Base-by-base conservation (phyloP, 2,888 invertebrate species). In the Luperina testacea region DNA sequence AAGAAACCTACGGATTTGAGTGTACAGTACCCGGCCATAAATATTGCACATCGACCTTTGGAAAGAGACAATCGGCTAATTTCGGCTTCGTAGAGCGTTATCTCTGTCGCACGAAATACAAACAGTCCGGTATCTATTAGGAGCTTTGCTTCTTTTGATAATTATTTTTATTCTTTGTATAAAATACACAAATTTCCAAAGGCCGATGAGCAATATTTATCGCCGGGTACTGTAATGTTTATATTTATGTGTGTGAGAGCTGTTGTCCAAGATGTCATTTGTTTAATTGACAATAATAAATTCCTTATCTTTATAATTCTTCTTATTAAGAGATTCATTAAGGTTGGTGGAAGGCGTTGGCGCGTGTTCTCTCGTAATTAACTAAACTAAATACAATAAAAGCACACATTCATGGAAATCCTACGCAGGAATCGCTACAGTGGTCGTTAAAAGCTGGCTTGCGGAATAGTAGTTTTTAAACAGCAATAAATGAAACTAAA, bases 361-460 rank as follows among this genome's bases (percentile, higher is more conserved):
- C 88, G 91, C 87, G 76, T 90, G 87, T 89, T 89, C 83, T 84
- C 82, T 84, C 89, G 90, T 93, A 94, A 94, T 94, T 94, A 94
- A 93, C 89, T 90, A 86, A 91, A 91, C 90, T 83, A 86, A 84
- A 78, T 85, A 83, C 88, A 92, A 91, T 88, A 90, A 91, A 89
- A 89, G 81, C 87, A 92, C 73, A 80, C 27, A 80, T 70, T 61
- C 80, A 87, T 86, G 78, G 77, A 80, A 82, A 79, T 86, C 92
- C 90, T 88, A 91, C 91, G 90, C 91, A 87, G 6, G 63, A n/a
- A 70, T 74, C 45, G 77, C 82, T 70, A 86, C 85, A 87, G 76
- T 88, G 80, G 75, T 74, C 83, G 71, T 75, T 79, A 82, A 61
- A 48, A 59, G 48, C 27, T 38, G 2, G 27, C 38, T 38, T n/a